phyloP scores from a whole-genome alignment of 2,888 invertebrate species.

The Eupithecia tripunctaria region DNA sequence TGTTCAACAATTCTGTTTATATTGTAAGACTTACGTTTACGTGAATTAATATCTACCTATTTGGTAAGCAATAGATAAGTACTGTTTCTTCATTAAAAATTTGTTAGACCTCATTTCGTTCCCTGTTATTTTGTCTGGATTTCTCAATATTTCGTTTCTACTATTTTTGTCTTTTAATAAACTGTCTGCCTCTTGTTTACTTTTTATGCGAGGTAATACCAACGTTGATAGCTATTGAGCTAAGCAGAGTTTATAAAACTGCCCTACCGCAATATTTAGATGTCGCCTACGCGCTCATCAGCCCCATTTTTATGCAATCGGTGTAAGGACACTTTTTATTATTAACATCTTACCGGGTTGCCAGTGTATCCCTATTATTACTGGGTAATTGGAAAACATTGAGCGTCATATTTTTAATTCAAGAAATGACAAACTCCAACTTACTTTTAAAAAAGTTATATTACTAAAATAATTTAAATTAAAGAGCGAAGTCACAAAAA shows the following conservation, averaged over 20 bases:
- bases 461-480: neutral
- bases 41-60: slow-evolving; percentile 1
- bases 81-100: neutral
- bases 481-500: neutral
- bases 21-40: slow-evolving; percentile 2
- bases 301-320: slow-evolving; percentile 38
- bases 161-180: neutral
- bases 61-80: neutral
- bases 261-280: slow-evolving; percentile 65
- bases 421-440: neutral
- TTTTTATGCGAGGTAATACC: slow-evolving; percentile 36
- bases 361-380: neutral
- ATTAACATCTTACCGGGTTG: neutral
- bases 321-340: slow-evolving; percentile 7
- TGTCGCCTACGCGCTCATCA: slow-evolving; percentile 47
- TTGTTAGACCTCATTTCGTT: neutral
- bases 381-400: neutral
- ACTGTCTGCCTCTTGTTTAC: slow-evolving; percentile 13
- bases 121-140: neutral
- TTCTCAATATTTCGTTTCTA: neutral
- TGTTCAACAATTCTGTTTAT: slow-evolving; percentile 7
- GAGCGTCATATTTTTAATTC: neutral
- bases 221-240: slow-evolving; percentile 43
- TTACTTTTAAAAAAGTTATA: neutral
- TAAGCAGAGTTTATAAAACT: slow-evolving; percentile 62